Conservation (phyloP, 2,113 vertebrate species). For the Ailuropoda melanoleuca region DNA sequence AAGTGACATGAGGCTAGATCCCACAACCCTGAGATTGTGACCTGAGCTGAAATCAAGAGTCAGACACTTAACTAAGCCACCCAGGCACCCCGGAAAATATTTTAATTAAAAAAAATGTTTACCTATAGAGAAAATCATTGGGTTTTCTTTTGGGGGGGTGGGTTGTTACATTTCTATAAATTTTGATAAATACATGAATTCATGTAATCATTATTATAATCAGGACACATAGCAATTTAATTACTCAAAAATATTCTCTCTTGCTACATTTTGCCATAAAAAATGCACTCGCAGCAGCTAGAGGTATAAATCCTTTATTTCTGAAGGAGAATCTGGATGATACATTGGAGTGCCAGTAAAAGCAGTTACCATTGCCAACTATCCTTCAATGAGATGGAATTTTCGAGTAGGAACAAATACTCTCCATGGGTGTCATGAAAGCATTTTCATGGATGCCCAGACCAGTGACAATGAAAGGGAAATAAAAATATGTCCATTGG, state of each 20-base stretch:
- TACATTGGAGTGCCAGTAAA: neutral
- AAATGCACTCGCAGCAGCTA: neutral
- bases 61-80: neutral
- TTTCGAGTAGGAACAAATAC: neutral
- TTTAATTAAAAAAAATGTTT: neutral
- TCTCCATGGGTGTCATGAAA: neutral
- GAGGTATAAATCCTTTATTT: neutral
- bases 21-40: neutral
- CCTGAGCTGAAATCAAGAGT: neutral
- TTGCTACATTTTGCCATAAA: neutral
- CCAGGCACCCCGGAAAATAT: neutral
- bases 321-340: neutral
- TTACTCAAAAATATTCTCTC: neutral
- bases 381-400: neutral
- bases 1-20: neutral
- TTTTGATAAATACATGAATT: neutral
- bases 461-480: neutral
- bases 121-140: neutral
- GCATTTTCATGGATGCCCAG: neutral
- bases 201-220: neutral
- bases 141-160: neutral
- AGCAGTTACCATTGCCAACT: neutral
- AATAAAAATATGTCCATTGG: neutral
- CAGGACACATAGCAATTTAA: neutral
- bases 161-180: neutral